Conservation (phyloP, 2,113 vertebrate genomes). For the Xenus cinereus region DNA sequence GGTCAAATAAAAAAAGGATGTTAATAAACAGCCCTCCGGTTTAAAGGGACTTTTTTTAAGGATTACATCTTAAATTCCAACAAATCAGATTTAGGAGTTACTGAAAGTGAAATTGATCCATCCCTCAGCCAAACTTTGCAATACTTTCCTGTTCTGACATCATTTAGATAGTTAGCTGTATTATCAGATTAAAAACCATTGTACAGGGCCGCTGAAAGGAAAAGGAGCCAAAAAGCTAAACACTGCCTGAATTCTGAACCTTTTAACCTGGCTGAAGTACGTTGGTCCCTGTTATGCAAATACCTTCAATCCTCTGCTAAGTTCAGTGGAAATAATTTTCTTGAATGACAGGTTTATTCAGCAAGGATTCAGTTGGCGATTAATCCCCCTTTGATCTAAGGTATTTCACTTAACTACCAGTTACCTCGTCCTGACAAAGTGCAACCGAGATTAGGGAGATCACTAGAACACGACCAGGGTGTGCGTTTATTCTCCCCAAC, state of each 20-base stretch:
- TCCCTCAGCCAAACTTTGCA: conserved; percentile 83
- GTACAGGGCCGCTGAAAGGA: conserved; percentile 78
- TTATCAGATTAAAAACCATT: conserved; percentile 86
- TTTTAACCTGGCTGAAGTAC: conserved; percentile 87
- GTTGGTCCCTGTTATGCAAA: conserved; percentile 85
- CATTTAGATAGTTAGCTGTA: conserved; percentile 82
- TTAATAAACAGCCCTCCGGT: conserved; percentile 80
- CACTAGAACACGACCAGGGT: conserved; percentile 76
- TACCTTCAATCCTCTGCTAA: conserved; percentile 83
- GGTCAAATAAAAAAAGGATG: conserved; percentile 72
- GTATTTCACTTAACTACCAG: conserved; percentile 88
- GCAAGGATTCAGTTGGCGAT: conserved; percentile 84
- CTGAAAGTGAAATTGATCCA: conserved; percentile 89
- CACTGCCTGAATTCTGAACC: conserved; percentile 83
- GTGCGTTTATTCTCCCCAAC: conserved; percentile 76
- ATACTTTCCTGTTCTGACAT: conserved; percentile 83
- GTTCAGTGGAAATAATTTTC: conserved; percentile 89
- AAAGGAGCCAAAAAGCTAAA: conserved; percentile 81
- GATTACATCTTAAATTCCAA: conserved; percentile 88
- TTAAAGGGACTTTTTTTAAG: conserved; percentile 75
- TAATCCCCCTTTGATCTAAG: conserved; percentile 91
- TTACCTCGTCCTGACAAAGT: conserved; percentile 88
- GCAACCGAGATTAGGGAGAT: conserved; percentile 84
- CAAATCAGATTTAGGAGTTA: conserved; percentile 88
- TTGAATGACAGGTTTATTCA: conserved; percentile 92